phyloP scores from a whole-genome alignment of 2,888 invertebrate species.

The Ophraella communa region DNA sequence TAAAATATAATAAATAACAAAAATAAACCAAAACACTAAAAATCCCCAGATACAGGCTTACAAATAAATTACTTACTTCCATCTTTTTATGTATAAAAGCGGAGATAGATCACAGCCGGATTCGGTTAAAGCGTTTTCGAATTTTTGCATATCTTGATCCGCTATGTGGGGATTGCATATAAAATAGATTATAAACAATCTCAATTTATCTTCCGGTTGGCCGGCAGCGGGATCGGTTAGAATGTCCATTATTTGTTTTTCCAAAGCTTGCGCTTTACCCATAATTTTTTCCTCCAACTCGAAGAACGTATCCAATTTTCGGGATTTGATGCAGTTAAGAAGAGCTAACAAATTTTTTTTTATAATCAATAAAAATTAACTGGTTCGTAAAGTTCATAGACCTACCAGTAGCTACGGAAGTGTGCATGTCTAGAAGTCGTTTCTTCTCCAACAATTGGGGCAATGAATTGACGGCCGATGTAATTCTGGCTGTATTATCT shows the following conservation, averaged over 20 bases:
- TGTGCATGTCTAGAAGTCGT: conserved; percentile 97
- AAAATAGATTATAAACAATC: conserved; percentile 91
- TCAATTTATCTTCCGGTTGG: conserved; percentile 88
- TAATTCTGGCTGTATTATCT: conserved; percentile 91
- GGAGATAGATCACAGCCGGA: conserved; percentile 88
- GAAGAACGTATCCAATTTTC: conserved; percentile 94
- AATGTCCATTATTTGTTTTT: conserved; percentile 86
- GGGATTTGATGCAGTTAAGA: conserved; percentile 82
- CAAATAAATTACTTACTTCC: conserved; percentile 76
- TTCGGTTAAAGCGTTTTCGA: conserved; percentile 76
- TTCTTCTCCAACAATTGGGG: conserved; percentile 98
- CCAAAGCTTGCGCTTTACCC: conserved; percentile 76
- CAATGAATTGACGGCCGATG: conserved; percentile 93
- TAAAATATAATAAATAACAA: neutral
- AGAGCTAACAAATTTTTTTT: conserved; percentile 69
- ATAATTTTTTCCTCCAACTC: conserved; percentile 98
- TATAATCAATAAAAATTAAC: no score
- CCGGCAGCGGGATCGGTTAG: conserved; percentile 87
- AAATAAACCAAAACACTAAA: neutral
- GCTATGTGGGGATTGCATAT: conserved; percentile 83
- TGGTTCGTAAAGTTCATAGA: no score
- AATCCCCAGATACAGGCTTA: neutral
- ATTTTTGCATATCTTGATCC: conserved; percentile 84
- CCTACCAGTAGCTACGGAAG: conserved; percentile 91
- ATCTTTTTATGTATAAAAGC: conserved; percentile 87